Evolutionary conservation across 2,888 invertebrate genomes (phyloP).

Genomic region (Drosophila buzzatii): DNA sequence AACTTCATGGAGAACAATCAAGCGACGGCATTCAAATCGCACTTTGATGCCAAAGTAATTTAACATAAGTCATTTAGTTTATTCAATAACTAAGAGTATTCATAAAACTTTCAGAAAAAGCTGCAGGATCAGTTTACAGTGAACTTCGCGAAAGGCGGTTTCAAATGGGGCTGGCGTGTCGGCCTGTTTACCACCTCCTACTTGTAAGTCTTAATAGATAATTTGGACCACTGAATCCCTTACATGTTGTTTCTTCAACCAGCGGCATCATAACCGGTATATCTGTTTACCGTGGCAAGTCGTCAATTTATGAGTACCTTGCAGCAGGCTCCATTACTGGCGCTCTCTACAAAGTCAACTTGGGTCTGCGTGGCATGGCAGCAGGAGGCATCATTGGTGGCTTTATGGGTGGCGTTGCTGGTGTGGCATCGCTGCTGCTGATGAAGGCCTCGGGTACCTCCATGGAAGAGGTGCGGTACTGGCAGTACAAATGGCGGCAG

Average conservation of each 20-base stretch:
- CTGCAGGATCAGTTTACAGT: slow-evolving; percentile 90
- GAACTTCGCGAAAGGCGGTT: slow-evolving; percentile 90
- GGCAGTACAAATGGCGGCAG: slow-evolving; percentile 86
- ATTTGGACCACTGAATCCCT: rapidly evolving
- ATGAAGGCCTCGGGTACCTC: slow-evolving; percentile 87
- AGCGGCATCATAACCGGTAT: slow-evolving; percentile 89
- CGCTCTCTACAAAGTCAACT: slow-evolving; percentile 88
- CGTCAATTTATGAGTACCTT: slow-evolving; percentile 89
- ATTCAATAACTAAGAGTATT: rapidly evolving
- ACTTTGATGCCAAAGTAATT: slow-evolving; percentile 89
- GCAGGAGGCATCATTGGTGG: slow-evolving; percentile 89
- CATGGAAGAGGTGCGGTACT: slow-evolving; percentile 88
- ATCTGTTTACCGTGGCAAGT: slow-evolving; percentile 89
- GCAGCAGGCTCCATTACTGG: slow-evolving; percentile 89
- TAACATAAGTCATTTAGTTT: rapidly evolving
- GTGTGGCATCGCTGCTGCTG: slow-evolving; percentile 86
- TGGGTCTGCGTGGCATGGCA: slow-evolving; percentile 89
- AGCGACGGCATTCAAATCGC: slow-evolving; percentile 89
- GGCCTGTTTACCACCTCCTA: slow-evolving; percentile 89
- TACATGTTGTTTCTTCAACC: slow-evolving; percentile 54
- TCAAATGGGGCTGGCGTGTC: slow-evolving; percentile 89
- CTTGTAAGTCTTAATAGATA: slow-evolving; percentile 86
- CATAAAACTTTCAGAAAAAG: slow-evolving; percentile 86
- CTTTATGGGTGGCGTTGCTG: slow-evolving; percentile 88
- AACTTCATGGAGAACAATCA: slow-evolving; percentile 91